phyloP scores from a whole-genome alignment of 1,140 invertebrate genomes.

The Drosophila biarmipes region DNA sequence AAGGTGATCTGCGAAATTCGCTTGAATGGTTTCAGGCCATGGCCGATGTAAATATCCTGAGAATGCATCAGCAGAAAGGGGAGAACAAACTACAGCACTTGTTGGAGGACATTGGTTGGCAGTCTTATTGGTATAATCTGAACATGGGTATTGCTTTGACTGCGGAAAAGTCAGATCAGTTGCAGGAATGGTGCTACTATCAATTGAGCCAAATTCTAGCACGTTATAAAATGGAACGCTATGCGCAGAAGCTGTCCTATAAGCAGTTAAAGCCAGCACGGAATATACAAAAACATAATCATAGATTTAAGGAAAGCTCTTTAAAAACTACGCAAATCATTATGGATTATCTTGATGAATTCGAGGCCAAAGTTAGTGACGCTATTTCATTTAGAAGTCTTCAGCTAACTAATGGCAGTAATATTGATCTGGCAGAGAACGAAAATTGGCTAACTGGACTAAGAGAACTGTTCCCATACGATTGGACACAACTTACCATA shows the following conservation, averaged over 20 bases:
- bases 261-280: neutral
- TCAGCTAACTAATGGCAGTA: slow-evolving; percentile 20
- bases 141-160: slow-evolving; percentile 45
- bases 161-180: slow-evolving; percentile 1
- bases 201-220: slow-evolving; percentile 45
- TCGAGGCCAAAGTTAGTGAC: slow-evolving; percentile 9
- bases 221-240: slow-evolving; percentile 57
- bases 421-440: slow-evolving; percentile 15
- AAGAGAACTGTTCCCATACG: slow-evolving; percentile 41
- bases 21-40: slow-evolving; percentile 48
- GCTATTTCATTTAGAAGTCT: slow-evolving; percentile 3
- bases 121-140: slow-evolving; percentile 58
- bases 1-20: slow-evolving; percentile 16
- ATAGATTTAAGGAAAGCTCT: slow-evolving; percentile 4
- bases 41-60: slow-evolving; percentile 41
- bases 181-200: slow-evolving; percentile 54
- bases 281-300: neutral
- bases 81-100: slow-evolving; percentile 6
- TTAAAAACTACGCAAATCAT: neutral
- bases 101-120: slow-evolving; percentile 45
- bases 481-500: slow-evolving; percentile 20
- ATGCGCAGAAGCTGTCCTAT: slow-evolving; percentile 34
- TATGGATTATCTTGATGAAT: neutral
- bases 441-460: slow-evolving; percentile 38
- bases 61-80: slow-evolving; percentile 1